Evolutionary conservation across 2,888 invertebrate genomes (phyloP).

Genomic region (Callimorpha dominula): DNA sequence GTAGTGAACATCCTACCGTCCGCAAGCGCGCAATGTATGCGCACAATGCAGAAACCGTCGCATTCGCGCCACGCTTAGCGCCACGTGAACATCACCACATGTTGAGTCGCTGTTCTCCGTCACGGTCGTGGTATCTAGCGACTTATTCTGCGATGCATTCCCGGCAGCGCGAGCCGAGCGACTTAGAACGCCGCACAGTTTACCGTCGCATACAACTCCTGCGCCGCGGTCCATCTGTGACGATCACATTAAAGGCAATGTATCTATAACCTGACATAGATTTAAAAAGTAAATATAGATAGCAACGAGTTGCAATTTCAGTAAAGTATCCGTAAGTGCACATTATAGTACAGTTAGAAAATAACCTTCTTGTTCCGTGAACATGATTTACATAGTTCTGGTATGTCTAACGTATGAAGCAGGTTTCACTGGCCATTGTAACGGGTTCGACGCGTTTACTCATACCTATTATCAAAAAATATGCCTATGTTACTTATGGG

Average conservation of each 20-base stretch:
- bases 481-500: no score
- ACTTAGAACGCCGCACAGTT: slow-evolving; percentile 74
- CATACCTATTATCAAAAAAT: no score
- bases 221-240: slow-evolving; percentile 70
- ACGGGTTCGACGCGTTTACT: no score
- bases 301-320: no score
- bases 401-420: no score
- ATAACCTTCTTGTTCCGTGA: no score
- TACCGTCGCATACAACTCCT: slow-evolving; percentile 74
- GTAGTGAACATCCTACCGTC: slow-evolving; percentile 50
- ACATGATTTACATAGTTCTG: no score
- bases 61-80: slow-evolving; percentile 66
- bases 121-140: slow-evolving; percentile 28
- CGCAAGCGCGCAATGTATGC: slow-evolving; percentile 65
- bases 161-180: slow-evolving; percentile 45
- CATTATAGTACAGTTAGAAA: no score
- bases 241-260: not conserved
- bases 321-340: no score
- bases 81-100: slow-evolving; percentile 68
- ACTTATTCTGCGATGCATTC: not conserved
- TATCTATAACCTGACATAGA: not conserved
- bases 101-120: slow-evolving; percentile 19
- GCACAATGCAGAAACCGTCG: slow-evolving; percentile 76
- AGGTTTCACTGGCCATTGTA: no score
- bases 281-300: no score